Evolutionary conservation across 1,140 invertebrate genomes (phyloP).

Genomic region (Nixonia krombeini): DNA sequence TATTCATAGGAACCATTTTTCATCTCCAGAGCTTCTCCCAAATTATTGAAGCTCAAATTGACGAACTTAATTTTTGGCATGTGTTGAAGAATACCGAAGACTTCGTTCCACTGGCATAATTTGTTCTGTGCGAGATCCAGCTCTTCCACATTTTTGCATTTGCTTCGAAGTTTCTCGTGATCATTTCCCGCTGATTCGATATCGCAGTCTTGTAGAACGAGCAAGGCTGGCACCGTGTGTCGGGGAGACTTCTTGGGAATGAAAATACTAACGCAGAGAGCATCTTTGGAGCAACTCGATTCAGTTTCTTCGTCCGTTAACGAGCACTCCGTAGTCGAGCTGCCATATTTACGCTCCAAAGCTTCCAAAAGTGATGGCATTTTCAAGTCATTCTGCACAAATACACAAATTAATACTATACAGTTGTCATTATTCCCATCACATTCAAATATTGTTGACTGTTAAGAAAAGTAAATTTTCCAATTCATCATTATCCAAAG

Average conservation of each 20-base stretch:
- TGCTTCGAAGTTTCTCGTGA: slow-evolving; percentile 79
- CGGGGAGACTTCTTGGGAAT: slow-evolving; percentile 86
- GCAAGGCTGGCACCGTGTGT: slow-evolving; percentile 82
- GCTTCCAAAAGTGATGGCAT: slow-evolving; percentile 90
- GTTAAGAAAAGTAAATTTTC: neutral
- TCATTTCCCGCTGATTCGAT: slow-evolving; percentile 89
- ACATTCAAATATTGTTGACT: neutral
- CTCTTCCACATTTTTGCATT: slow-evolving; percentile 89
- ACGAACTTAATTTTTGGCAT: slow-evolving; percentile 91
- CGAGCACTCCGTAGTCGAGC: slow-evolving; percentile 72
- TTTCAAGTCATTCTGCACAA: slow-evolving; percentile 67
- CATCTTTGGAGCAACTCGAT: slow-evolving; percentile 73
- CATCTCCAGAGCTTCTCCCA: slow-evolving; percentile 77
- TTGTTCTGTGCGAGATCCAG: slow-evolving; percentile 93
- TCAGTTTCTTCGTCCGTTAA: slow-evolving; percentile 70
- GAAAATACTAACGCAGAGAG: slow-evolving; percentile 81
- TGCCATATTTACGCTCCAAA: slow-evolving; percentile 86
- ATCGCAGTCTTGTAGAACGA: slow-evolving; percentile 91
- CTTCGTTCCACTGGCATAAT: slow-evolving; percentile 87
- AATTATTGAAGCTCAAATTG: slow-evolving; percentile 90
- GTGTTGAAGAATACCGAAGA: slow-evolving; percentile 86
- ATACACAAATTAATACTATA: too few relatives aligned
- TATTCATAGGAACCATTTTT: slow-evolving; percentile 74
- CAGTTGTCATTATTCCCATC: too few relatives aligned
- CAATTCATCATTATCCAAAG: neutral